These are phyloP conservation scores for Tapirus indicus DNA, from an alignment of 2,797 vertebrate species.

Conservation along the genomic window DNA sequence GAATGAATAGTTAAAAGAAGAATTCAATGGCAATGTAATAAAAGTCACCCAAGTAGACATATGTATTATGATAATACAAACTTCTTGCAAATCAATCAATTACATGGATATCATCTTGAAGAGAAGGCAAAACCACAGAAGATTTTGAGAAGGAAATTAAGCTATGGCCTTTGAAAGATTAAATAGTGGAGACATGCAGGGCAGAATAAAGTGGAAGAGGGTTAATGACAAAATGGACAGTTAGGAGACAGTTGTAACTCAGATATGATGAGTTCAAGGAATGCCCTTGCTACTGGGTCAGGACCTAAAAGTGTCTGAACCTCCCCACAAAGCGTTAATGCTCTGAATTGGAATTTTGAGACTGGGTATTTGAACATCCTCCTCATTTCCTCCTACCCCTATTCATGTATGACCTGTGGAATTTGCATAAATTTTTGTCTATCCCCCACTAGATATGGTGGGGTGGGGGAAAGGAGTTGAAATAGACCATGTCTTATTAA, in stretches of 20 bases:
- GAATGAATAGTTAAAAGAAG: conserved; percentile 36
- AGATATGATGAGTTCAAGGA: neutral
- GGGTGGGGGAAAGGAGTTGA: neutral
- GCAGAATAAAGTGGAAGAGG: neutral
- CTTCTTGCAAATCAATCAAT: conserved; percentile 20
- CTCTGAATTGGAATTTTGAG: neutral
- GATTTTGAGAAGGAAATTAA: conserved; percentile 57
- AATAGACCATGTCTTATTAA: neutral
- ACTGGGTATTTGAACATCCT: neutral
- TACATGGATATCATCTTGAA: neutral
- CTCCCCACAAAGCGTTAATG: too few relatives aligned
- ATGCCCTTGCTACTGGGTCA: neutral
- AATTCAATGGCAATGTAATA: conserved; percentile 23
- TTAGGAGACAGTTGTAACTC: neutral
- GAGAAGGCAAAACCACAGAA: neutral
- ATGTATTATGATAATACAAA: neutral
- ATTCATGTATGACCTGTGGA: neutral
- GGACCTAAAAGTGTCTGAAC: neutral
- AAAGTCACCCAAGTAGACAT: conserved; percentile 52
- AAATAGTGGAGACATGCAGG: neutral
- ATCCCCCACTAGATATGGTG: neutral
- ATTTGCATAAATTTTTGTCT: neutral
- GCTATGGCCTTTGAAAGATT: neutral
- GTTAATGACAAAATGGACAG: neutral
- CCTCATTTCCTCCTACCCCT: neutral